phyloP scores from a whole-genome alignment of 1,140 invertebrate genomes.

The Papilio aristodemus region DNA sequence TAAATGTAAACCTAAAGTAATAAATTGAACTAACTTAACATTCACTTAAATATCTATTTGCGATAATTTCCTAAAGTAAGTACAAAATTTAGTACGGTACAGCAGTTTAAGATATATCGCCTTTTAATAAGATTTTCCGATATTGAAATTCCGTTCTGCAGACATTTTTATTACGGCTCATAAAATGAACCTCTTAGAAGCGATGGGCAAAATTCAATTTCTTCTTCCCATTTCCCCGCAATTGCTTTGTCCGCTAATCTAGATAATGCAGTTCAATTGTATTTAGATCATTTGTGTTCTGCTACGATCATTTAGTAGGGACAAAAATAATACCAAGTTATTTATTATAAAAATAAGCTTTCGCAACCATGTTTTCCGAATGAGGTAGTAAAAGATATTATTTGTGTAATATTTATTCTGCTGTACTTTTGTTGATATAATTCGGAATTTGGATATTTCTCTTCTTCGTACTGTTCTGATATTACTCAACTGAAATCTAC shows the following conservation, averaged over 20 bases:
- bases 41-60: neutral
- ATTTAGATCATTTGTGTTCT: constrained; percentile 14
- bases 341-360: neutral
- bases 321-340: neutral
- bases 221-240: constrained; percentile 19
- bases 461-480: no score
- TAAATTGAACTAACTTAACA: neutral
- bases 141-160: constrained; percentile 23
- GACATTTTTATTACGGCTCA: constrained; percentile 21
- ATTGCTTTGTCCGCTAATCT: constrained; percentile 23
- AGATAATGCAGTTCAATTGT: constrained; percentile 17
- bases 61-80: neutral
- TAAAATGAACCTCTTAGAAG: constrained; percentile 21
- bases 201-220: constrained; percentile 23
- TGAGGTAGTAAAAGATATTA: neutral
- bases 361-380: neutral
- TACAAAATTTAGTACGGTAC: constrained; percentile 12
- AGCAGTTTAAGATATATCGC: constrained; percentile 23
- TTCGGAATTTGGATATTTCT: no score
- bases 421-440: neutral
- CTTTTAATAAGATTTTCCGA: constrained; percentile 24
- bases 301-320: neutral
- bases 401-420: neutral
- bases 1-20: neutral
- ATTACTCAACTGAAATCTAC: no score